Evolutionary conservation across 2,888 invertebrate genomes (phyloP), one percentile per base, ranked within the genome.

Genomic region (Ormia ochracea): DNA sequence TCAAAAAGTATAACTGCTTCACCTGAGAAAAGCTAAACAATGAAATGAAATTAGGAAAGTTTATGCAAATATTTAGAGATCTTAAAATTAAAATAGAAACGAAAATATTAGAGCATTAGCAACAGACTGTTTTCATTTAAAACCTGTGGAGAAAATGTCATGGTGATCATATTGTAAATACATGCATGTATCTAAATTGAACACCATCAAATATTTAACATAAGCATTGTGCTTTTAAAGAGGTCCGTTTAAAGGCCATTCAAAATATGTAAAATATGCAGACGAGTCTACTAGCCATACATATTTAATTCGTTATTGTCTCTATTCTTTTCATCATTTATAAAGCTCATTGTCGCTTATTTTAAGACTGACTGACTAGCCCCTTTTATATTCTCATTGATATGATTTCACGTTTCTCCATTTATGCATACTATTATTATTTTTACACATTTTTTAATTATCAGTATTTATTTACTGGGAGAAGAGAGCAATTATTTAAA

Each of bases 361-460:
- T 23, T 45, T n/a, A 50, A 23, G 17, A 12, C 43, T 28, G 38
- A 26, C 14, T 58, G 38, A 9, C n/a, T 17, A 58, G 33, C 28
- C 36, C 23, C 19, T 48, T 54, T 54, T 38, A 23, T 19, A 70
- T 52, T 52, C 41, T 41, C 36, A 38, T 58, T 6, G 3, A 28
- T 58, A 48, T 21, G 28, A 41, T 50, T 50, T 45, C 36, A 58
- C n/a, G 6, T 58, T 19, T 52, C n/a, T n/a, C n/a, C n/a, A n/a
- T 50, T 72, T 52, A 61, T 50, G 21, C 50, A 50, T 52, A 3
- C 17, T 41, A 7, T 41, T 33, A 19, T 59, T 59, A 43, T 26
- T n/a, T 58, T 45, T 31, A 45, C 17, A 45, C 45, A 48, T 45
- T 26, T 23, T 58, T n/a, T n/a, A n/a, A n/a, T n/a, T n/a, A n/a